phyloP scores from a whole-genome alignment of 1,140 invertebrate species.

The Hetaerina americana region DNA sequence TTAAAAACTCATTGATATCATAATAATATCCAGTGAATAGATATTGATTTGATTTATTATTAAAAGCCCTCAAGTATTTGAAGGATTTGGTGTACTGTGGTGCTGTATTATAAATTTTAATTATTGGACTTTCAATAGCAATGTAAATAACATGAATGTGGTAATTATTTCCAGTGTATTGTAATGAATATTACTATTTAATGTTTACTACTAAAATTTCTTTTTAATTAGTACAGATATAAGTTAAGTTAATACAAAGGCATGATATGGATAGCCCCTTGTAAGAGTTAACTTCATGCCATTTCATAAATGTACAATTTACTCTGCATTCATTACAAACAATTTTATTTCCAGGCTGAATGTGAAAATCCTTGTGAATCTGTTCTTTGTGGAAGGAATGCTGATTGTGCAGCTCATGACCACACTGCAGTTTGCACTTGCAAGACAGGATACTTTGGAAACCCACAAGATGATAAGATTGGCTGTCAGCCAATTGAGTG shows the following conservation, averaged over 20 bases:
- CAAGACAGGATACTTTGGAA: conserved; percentile 60
- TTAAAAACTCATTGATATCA: too few species aligned
- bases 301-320: background rate
- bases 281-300: too few species aligned
- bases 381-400: conserved; percentile 65
- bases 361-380: conserved; percentile 57
- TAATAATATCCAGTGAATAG: too few species aligned
- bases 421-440: conserved; percentile 64
- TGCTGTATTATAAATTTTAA: too few species aligned
- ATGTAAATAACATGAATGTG: too few species aligned
- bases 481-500: conserved; percentile 71
- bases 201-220: background rate
- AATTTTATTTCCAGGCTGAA: conserved; percentile 37
- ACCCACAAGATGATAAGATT: conserved; percentile 52
- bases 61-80: too few species aligned
- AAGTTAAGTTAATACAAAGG: background rate
- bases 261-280: background rate
- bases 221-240: too few species aligned
- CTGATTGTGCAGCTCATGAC: conserved; percentile 52
- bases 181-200: background rate
- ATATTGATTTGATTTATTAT: too few species aligned
- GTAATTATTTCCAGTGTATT: too few species aligned
- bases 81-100: too few species aligned
- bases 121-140: too few species aligned
- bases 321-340: background rate